Conservation (phyloP, 2,113 vertebrate genomes). For the Megaptera novaeangliae region DNA sequence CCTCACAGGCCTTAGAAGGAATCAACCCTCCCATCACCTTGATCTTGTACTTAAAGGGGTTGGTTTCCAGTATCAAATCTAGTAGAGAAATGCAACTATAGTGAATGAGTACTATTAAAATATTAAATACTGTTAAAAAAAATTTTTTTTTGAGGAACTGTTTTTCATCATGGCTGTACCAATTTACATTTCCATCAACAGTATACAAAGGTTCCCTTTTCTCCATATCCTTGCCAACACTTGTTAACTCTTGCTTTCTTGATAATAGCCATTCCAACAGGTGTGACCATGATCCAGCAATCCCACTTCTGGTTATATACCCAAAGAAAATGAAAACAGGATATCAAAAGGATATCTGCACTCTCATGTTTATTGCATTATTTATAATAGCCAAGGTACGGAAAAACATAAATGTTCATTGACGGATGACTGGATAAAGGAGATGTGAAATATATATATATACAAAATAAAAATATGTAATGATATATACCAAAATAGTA, state of each 20-base stretch:
- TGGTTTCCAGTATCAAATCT: not conserved
- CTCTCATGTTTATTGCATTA: not conserved
- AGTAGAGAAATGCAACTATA: not conserved
- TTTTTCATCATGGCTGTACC: not conserved
- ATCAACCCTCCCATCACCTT: not conserved
- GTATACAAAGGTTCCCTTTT: not conserved
- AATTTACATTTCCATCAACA: not conserved
- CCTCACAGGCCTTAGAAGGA: not conserved
- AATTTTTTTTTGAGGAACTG: not conserved
- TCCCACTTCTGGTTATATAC: not conserved
- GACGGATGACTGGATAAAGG: not conserved
- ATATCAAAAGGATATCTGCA: not conserved
- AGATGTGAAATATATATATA: not conserved
- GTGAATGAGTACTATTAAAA: not conserved
- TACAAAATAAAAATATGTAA: not conserved
- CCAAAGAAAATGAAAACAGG: not conserved
- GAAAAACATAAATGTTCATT: not conserved
- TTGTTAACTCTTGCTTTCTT: not conserved
- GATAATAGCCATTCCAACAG: not conserved
- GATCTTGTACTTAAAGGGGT: not conserved
- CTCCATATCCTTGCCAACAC: not conserved
- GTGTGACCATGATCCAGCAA: not conserved
- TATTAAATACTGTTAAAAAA: not conserved
- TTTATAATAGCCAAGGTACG: not conserved
- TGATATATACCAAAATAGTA: not conserved